Conservation (phyloP, 2,113 vertebrate genomes). For the Rutilus rutilus region DNA sequence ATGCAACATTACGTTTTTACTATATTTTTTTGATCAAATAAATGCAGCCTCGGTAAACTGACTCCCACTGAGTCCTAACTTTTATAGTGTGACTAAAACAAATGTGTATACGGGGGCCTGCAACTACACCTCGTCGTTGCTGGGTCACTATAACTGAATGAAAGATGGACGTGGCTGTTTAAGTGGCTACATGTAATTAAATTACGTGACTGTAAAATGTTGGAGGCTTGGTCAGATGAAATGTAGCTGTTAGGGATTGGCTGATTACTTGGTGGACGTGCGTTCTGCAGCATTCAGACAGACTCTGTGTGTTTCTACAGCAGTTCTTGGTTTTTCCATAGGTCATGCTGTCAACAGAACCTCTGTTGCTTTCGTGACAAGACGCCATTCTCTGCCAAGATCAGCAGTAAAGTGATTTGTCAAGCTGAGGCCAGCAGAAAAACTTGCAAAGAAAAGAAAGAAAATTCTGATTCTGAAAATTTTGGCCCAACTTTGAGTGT, state of each 20-base stretch:
- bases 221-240: neutral
- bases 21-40: neutral
- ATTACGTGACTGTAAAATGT: neutral
- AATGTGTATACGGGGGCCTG: neutral
- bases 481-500: neutral
- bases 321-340: neutral
- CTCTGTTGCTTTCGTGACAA: slow-evolving; percentile 23
- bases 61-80: neutral
- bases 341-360: slow-evolving; percentile 31
- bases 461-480: neutral
- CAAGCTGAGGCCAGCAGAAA: neutral
- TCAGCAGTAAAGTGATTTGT: slow-evolving; percentile 4
- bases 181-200: neutral
- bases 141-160: neutral
- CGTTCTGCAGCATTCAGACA: slow-evolving; percentile 22
- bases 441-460: neutral
- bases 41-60: neutral
- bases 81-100: neutral
- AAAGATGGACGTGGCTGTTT: neutral
- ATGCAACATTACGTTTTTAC: neutral
- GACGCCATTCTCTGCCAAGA: slow-evolving; percentile 16
- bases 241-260: neutral
- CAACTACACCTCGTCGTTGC: neutral
- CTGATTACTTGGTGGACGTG: slow-evolving; percentile 33
- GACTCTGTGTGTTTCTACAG: slow-evolving; percentile 16